Base-by-base conservation (phyloP, 2,888 invertebrate species). In the Liposcelis brunnea region DNA sequence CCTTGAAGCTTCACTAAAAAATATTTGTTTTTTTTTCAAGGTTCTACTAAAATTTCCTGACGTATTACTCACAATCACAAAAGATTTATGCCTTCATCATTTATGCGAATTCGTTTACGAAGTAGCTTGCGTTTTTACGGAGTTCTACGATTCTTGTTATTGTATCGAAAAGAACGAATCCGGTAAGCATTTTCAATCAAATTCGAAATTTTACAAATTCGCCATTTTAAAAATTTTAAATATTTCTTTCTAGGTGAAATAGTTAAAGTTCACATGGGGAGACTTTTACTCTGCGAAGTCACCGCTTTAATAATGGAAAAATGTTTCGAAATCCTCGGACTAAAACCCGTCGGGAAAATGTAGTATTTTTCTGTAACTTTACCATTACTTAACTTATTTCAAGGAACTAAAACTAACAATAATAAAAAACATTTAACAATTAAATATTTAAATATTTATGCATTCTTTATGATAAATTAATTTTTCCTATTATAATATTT, bases 141-240 rank as follows among this genome's bases (percentile, higher is more conserved):
- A 99, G 61, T 98, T 99, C 64, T 98, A 99, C 63, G 94, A 95
- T 59, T 78, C 72, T 55, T 99, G 98, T 63, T 98, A 97, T 59
- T 97, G 97, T 60, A 80, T 99, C 43, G 91, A 95, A 61, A 94
- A 90, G 61, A 82, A 94, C 62, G 71, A 76, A 49, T 69, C 64
- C 48, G 69, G 70, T 63, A 52, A 52, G 47, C 19, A 2, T 19
- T 36, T 46, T 46, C 8, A 14, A n/a, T 21, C 21, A 19, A 2
- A n/a, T 10, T 15, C 26, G 14, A n/a, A 36, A 11, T 31, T 43
- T 5, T 43, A 26, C 21, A 43, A 43, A 8, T 31, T 44, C 10
- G 7, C 35, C 10, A 10, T 46, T 12, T n/a, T 16, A 11, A 21
- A 21, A 16, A 31, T 2, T 26, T 37, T 21, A 37, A n/a, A 38